These are phyloP conservation scores for Cataglyphis livida DNA, from an alignment of 2,888 invertebrate species.

Conservation along the genomic window DNA sequence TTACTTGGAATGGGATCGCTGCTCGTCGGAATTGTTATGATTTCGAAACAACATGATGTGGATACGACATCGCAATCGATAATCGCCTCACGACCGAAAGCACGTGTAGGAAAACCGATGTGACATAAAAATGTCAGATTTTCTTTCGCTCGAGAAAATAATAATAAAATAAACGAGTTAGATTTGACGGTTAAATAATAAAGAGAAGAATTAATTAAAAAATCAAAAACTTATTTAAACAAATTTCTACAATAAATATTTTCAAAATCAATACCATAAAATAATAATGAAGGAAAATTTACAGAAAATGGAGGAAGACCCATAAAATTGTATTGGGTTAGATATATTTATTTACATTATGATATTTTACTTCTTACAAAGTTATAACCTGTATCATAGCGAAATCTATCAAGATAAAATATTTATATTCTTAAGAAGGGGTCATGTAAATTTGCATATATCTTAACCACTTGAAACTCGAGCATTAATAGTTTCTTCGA, in stretches of 20 bases:
- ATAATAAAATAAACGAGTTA: too few relatives aligned
- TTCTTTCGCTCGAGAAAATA: neutral
- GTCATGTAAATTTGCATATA: neutral
- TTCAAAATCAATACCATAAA: neutral
- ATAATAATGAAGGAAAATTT: neutral
- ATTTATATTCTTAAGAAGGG: neutral
- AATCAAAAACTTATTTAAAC: neutral
- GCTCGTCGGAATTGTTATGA: constrained; percentile 18
- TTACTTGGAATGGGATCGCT: constrained; percentile 7
- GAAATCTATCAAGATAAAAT: constrained; percentile 5
- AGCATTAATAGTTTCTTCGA: neutral
- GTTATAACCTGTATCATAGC: neutral
- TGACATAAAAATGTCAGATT: neutral
- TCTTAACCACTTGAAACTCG: constrained; percentile 21
- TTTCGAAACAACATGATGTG: constrained; percentile 11
- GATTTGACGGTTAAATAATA: neutral
- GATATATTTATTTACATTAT: neutral
- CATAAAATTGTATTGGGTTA: neutral
- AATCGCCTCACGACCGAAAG: neutral
- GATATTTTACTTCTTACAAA: neutral
- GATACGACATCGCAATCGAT: constrained; percentile 34
- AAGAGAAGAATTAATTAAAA: neutral
- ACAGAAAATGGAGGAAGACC: neutral
- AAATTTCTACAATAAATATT: neutral
- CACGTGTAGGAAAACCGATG: neutral